Evolutionary conservation across 2,113 vertebrate species (phyloP), one percentile per base, ranked within the genome.

Genomic region (Corvus cornix): DNA sequence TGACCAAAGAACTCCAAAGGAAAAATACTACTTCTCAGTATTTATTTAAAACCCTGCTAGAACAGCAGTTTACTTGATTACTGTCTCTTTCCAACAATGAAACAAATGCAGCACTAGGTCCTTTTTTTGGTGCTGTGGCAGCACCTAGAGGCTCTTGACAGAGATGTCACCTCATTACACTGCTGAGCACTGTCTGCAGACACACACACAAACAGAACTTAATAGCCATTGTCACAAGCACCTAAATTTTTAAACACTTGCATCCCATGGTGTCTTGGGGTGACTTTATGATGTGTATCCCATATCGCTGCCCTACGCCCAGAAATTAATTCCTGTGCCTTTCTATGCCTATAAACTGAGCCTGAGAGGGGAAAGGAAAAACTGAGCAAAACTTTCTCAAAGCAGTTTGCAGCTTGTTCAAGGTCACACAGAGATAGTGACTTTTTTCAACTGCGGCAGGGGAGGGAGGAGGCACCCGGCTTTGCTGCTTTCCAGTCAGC

Each of bases 81-180:
- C 39, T 22, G 14, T 77, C 22, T 62, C 11, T 46, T 81, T 49
- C 13, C 5, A 72, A 51, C 13, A 84, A 84, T 33, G 30, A 79
- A 66, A n/a, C 17, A 31, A 85, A 78, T 72, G 43, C 44, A 75
- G 49, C 60, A 33, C n/a, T 64, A 16, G 4, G 3, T 78, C 24
- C 31, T 48, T 77, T 60, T 87, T 90, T 89, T 84, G 68, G 86
- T 95, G 10, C 58, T 92, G 31, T 93, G 88, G 95, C 86, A 96
- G 76, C 96, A 96, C 90, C 90, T 91, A 94, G 83, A 96, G 95
- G 95, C 44, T 86, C 31, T 77, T 58, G 24, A 44, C 48, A 78
- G 90, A 74, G 68, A 60, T 90, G 48, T 44, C 13, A 5, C 35
- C 6, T 3, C 16, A 39, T 66, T 90, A n/a, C 8, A 59, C 51